These are phyloP conservation scores for Tenualosa ilisha DNA, from an alignment of 2,797 vertebrate species.

Conservation along the genomic window DNA sequence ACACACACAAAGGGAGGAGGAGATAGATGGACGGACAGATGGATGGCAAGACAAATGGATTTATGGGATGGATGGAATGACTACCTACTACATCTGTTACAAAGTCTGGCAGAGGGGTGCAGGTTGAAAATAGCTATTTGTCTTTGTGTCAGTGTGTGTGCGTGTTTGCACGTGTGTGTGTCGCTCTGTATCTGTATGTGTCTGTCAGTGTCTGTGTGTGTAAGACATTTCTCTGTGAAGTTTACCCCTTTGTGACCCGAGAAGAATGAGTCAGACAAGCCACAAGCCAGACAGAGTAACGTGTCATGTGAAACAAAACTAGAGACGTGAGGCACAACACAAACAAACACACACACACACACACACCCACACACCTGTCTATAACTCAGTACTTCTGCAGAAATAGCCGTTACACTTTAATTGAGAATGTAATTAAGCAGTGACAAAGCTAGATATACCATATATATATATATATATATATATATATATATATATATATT, in stretches of 20 bases:
- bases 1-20: background rate
- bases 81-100: conserved; percentile 21
- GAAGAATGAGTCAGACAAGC: background rate
- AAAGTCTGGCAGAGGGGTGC: background rate
- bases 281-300: background rate
- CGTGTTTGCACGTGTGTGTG: background rate
- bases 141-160: background rate
- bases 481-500: background rate
- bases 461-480: background rate
- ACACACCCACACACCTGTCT: background rate
- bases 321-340: background rate
- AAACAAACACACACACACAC: background rate
- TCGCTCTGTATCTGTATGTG: background rate
- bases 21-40: background rate
- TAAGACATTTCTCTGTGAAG: background rate
- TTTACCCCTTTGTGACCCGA: background rate
- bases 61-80: background rate
- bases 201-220: background rate
- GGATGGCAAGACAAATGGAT: background rate
- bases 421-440: too few species aligned
- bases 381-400: too few species aligned
- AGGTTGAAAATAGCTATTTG: conserved; percentile 8
- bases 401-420: too few species aligned
- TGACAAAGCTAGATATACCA: too few species aligned
- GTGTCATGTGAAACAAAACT: background rate